Evolutionary conservation across 2,888 invertebrate genomes (phyloP).

Genomic region (Nymphalis polychloros): DNA sequence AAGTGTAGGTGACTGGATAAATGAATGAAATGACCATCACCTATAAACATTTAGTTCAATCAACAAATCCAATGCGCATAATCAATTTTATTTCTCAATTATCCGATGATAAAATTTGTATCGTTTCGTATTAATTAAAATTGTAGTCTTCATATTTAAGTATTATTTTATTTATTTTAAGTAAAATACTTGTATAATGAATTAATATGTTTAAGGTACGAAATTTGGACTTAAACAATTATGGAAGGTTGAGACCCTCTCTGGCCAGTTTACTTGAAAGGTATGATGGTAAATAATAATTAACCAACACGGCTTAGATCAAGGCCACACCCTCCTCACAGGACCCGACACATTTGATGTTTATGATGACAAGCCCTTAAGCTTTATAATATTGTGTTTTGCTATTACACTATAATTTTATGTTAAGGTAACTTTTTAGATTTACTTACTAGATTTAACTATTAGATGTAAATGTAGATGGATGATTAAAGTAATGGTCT

Average conservation of each 20-base stretch:
- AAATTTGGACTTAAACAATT: slow-evolving; percentile 33
- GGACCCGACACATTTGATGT: slow-evolving; percentile 27
- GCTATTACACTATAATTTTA: not conserved
- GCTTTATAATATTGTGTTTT: slow-evolving; percentile 6
- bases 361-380: slow-evolving; percentile 11
- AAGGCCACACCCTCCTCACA: slow-evolving; percentile 27
- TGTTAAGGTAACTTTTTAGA: not conserved
- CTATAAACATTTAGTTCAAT: no score
- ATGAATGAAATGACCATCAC: no score
- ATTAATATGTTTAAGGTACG: slow-evolving; percentile 21
- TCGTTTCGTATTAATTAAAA: not conserved
- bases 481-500: no score
- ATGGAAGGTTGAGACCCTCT: slow-evolving; percentile 23
- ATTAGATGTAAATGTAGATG: no score
- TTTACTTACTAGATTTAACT: not conserved
- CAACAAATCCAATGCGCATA: no score
- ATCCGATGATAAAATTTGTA: not conserved
- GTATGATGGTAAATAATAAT: slow-evolving; percentile 35
- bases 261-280: slow-evolving; percentile 22
- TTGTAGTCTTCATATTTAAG: not conserved
- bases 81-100: no score
- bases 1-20: no score
- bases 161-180: not conserved
- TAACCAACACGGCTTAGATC: slow-evolving; percentile 31
- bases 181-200: slow-evolving; percentile 15